Base-by-base conservation (phyloP, 2,113 vertebrate genomes). In the Vidua chalybeata region DNA sequence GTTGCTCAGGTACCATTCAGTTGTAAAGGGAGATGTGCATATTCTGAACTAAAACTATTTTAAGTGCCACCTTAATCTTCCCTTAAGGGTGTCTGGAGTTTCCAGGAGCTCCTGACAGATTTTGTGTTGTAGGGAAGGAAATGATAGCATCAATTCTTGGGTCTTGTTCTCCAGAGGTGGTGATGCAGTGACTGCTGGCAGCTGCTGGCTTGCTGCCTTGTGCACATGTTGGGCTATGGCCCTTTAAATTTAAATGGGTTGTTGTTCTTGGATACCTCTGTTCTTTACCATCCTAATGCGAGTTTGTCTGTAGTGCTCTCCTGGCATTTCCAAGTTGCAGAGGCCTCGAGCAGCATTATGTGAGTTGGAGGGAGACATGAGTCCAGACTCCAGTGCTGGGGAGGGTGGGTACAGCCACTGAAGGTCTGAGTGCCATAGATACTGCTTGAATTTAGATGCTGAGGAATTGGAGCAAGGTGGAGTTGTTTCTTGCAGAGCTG, bases 1-100 rank as follows among this genome's bases (percentile, higher is more conserved):
- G 16, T 87, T 66, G 59, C 31, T 90, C 76, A 41, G 51, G 69
- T 81, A 28, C 64, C 41, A 95, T 96, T 97, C 80, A 96, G 6
- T 85, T 95, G 93, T 92, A 94, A 93, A 94, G 59, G 59, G 48
- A 59, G 45, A 84, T 86, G 56, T 72, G 64, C 92, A 90, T 96
- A 91, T 96, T 91, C 90, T 35, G 19, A 77, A 87, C 24, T 27
- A 27, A 77, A 89, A 54, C 61, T 88, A 35, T 58, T 89, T 84
- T 61, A 74, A 91, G 68, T 71, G 35, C 39, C 45, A 28, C 19
- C 16, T 89, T 89, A 76, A 67, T 88, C 82, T 71, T 77, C 49
- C 80, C 49, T n/a, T 56, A 23, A 58, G 75, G 49, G 26, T 64
- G 55, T 63, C 68, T 77, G 75, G 67, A 90, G 37, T 18, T 77